Evolutionary conservation across 23 tunicate species (phyloP).

Genomic region (Ascidia mentula): DNA sequence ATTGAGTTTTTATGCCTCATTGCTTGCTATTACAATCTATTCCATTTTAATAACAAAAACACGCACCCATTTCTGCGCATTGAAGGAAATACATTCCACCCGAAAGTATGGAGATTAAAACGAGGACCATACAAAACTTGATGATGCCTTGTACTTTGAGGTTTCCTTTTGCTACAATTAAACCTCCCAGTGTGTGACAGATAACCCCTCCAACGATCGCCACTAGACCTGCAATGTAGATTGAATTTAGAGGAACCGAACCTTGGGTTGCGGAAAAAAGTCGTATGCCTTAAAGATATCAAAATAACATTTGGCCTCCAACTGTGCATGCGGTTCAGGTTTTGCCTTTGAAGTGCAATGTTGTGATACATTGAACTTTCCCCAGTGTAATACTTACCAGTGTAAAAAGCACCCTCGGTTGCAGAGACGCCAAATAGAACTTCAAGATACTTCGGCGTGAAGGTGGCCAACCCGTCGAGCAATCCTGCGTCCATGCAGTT

Average conservation of each 20-base stretch:
- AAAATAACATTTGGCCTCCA: no score
- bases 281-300: no score
- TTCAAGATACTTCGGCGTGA: slow-evolving; percentile 70
- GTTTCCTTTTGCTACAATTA: slow-evolving; percentile 36
- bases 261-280: no score
- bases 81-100: not conserved
- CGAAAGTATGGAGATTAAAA: not conserved
- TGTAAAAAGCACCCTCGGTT: slow-evolving; percentile 40
- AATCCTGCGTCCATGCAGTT: slow-evolving; percentile 55
- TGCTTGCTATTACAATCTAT: no score
- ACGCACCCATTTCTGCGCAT: slow-evolving; percentile 27
- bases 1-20: no score
- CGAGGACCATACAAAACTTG: slow-evolving; percentile 5
- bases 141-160: slow-evolving; percentile 32
- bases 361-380: no score
- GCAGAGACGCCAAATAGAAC: slow-evolving; percentile 53
- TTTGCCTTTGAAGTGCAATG: no score
- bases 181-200: slow-evolving; percentile 18
- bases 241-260: no score
- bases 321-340: no score
- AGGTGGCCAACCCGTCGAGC: slow-evolving; percentile 52
- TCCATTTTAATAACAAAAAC: no score
- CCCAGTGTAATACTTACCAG: slow-evolving; percentile 65
- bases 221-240: slow-evolving; percentile 13
- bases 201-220: slow-evolving; percentile 34